These are phyloP conservation scores for Esox masquinongy DNA, from an alignment of 2,797 vertebrate genomes.

Conservation along the genomic window DNA sequence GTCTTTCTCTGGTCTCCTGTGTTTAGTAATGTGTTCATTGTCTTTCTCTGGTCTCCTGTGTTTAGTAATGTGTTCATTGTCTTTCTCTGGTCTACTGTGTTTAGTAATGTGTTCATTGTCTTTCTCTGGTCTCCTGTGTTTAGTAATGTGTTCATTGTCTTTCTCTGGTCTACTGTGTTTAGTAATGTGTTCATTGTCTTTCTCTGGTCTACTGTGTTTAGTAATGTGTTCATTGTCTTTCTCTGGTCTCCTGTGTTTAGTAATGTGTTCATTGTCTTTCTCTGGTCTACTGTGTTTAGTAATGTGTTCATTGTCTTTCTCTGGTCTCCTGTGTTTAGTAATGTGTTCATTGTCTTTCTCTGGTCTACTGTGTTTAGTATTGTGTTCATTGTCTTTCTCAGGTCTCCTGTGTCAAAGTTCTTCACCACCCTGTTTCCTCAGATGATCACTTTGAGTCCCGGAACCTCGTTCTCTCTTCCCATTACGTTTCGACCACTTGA, in stretches of 20 bases:
- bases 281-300: not conserved
- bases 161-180: not conserved
- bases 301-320: not conserved
- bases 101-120: no score
- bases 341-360: not conserved
- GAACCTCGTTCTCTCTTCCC: slow-evolving; percentile 82
- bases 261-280: not conserved
- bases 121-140: no score
- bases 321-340: not conserved
- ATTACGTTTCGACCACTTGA: slow-evolving; percentile 84
- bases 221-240: no score
- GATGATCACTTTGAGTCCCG: slow-evolving; percentile 82
- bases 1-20: no score
- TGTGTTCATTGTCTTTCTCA: slow-evolving; percentile 43
- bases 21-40: no score
- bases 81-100: no score
- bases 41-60: no score
- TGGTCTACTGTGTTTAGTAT: no score
- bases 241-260: no score
- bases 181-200: not conserved
- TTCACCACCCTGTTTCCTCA: slow-evolving; percentile 81
- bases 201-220: not conserved
- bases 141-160: no score
- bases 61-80: no score
- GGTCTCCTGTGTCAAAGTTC: slow-evolving; percentile 78